Conservation (phyloP, 35 echinoderm and acorn worm genomes). For the Apostichopus californicus region DNA sequence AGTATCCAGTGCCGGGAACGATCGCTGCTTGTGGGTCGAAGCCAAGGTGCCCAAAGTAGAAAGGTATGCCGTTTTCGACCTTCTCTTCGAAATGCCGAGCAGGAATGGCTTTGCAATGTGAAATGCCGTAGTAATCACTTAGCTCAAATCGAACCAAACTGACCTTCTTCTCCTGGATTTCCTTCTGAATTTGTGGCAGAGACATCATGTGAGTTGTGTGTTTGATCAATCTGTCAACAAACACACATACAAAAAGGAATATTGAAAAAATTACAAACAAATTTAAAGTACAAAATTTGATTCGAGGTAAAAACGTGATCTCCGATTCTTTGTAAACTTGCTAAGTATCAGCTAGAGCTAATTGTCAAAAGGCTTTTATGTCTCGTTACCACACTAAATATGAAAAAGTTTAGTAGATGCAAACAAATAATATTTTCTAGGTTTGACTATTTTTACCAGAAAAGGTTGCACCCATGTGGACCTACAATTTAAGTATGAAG, state of each 20-base stretch:
- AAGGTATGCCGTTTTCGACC: constrained; percentile 30
- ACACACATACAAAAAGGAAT: background rate
- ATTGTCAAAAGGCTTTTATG: too few species aligned
- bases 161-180: background rate
- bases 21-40: constrained; percentile 51
- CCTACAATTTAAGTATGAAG: too few species aligned
- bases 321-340: too few species aligned
- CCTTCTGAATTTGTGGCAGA: background rate
- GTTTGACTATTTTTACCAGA: too few species aligned
- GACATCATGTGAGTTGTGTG: background rate
- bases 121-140: constrained; percentile 52
- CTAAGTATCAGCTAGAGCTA: too few species aligned
- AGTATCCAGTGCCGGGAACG: background rate
- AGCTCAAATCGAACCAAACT: constrained; percentile 58
- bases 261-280: too few species aligned
- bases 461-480: too few species aligned
- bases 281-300: too few species aligned
- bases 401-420: too few species aligned
- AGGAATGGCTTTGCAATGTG: constrained; percentile 54
- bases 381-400: too few species aligned
- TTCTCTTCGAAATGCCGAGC: constrained; percentile 59
- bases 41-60: constrained; percentile 33
- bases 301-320: too few species aligned
- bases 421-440: too few species aligned
- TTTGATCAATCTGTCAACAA: background rate